These are phyloP conservation scores for Drosophila borborema DNA, from an alignment of 2,888 invertebrate species.

Conservation along the genomic window DNA sequence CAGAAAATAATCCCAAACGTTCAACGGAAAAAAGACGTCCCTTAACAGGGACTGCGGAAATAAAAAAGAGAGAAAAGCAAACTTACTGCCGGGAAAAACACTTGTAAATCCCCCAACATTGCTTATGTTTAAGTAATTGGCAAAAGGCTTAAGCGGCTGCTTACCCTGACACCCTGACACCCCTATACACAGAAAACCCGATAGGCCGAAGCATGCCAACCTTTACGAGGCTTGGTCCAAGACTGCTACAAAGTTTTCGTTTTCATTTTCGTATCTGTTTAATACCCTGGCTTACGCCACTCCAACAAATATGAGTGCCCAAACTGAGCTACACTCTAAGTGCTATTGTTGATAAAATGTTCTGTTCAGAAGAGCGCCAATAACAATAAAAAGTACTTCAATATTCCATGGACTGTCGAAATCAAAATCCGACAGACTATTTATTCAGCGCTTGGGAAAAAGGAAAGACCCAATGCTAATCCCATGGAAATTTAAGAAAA, in stretches of 20 bases:
- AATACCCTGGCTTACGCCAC: constrained; percentile 27
- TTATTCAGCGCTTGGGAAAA: constrained; percentile 43
- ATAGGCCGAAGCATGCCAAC: constrained; percentile 26
- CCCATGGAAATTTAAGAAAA: constrained; percentile 72
- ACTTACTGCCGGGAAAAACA: constrained; percentile 49
- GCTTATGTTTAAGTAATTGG: constrained; percentile 80
- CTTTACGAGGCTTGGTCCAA: constrained; percentile 32
- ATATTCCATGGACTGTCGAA: constrained; percentile 3
- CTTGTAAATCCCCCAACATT: constrained; percentile 71
- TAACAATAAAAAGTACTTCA: not conserved
- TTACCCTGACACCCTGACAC: constrained; percentile 9
- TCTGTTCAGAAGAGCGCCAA: not conserved
- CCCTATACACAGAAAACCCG: not conserved
- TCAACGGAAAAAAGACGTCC: constrained; percentile 48
- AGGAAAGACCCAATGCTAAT: constrained; percentile 63
- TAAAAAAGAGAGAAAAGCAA: constrained; percentile 11
- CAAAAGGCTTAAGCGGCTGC: constrained; percentile 67
- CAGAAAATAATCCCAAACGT: constrained; percentile 39
- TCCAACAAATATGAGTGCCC: constrained; percentile 33
- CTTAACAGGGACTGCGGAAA: constrained; percentile 20
- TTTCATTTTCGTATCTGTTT: constrained; percentile 19
- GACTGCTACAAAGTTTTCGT: constrained; percentile 42
- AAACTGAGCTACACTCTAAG: constrained; percentile 22
- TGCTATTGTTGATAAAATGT: constrained; percentile 5
- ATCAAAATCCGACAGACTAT: constrained; percentile 14